Percentiles rank a stretch among this genome's conserved stretches.
Evolutionary conservation across 2,113 vertebrate genomes (phyloP).

Genomic region (Pterophyllum scalare): DNA sequence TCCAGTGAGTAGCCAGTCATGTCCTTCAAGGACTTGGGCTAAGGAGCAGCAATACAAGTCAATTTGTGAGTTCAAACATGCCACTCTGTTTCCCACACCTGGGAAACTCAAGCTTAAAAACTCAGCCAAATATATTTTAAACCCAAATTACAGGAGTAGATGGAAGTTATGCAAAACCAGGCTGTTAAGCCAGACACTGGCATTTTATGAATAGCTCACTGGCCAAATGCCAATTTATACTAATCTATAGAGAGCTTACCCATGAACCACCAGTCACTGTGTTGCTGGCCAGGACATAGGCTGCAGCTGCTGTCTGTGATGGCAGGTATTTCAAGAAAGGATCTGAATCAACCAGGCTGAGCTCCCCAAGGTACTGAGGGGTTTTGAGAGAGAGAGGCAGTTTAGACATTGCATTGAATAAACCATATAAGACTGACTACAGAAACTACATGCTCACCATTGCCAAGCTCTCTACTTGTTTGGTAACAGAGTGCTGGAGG

Average conservation of each 20-base stretch:
- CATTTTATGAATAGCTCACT: neutral
- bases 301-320: slow-evolving; percentile 91
- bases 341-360: slow-evolving; percentile 94
- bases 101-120: neutral
- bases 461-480: slow-evolving; percentile 88
- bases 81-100: no score
- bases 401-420: neutral
- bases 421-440: neutral
- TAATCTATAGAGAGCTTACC: slow-evolving; percentile 76
- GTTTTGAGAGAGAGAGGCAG: no score
- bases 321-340: slow-evolving; percentile 94
- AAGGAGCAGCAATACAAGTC: neutral
- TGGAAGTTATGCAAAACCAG: neutral
- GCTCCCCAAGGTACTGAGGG: slow-evolving; percentile 90
- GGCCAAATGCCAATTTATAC: neutral
- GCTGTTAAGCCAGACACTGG: neutral
- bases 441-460: slow-evolving; percentile 83
- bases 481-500: slow-evolving; percentile 80
- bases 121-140: neutral
- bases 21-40: slow-evolving; percentile 86
- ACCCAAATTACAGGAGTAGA: fast-evolving
- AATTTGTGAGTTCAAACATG: neutral
- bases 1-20: slow-evolving; percentile 89
- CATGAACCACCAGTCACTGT: slow-evolving; percentile 87
- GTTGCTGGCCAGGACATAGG: slow-evolving; percentile 87